These are phyloP conservation scores for Diplosoma virens DNA, from an alignment of 23 tunicate genomes.

Conservation along the genomic window DNA sequence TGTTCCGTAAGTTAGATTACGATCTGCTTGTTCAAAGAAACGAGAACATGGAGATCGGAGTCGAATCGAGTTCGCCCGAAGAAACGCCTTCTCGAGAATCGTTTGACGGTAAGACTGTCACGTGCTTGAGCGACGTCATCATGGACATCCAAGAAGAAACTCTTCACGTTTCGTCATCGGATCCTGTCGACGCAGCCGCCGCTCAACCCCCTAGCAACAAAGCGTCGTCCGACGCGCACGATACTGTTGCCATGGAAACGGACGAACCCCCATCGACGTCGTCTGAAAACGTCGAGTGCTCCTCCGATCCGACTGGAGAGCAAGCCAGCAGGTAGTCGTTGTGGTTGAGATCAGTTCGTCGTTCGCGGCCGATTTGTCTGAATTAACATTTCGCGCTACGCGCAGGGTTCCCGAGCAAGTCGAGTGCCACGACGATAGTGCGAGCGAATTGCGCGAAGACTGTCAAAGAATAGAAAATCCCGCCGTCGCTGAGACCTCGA, in stretches of 20 bases:
- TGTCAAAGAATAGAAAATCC: too few relatives aligned
- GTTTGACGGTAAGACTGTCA: background rate
- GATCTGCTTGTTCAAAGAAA: background rate
- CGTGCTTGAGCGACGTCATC: conserved; percentile 1
- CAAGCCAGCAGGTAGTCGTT: too few relatives aligned
- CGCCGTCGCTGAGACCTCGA: too few relatives aligned
- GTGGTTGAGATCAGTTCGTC: too few relatives aligned
- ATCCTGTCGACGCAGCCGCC: background rate
- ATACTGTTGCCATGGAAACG: conserved; percentile 3
- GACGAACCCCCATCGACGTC: background rate
- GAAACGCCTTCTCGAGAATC: background rate
- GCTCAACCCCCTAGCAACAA: background rate
- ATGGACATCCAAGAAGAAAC: conserved; percentile 48
- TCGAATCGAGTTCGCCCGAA: background rate
- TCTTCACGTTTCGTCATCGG: background rate
- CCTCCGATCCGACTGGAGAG: too few relatives aligned
- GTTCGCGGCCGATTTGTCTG: too few relatives aligned
- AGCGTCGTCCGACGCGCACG: background rate
- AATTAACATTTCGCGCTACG: too few relatives aligned
- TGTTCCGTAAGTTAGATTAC: too few relatives aligned
- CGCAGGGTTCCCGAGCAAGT: too few relatives aligned
- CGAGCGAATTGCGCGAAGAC: too few relatives aligned
- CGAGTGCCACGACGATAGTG: too few relatives aligned
- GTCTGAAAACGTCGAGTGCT: too few relatives aligned
- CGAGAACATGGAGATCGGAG: conserved; percentile 27